A percentile compares a stretch with the other conserved stretches of the same genome.
Evolutionary conservation across 2,797 vertebrate species (phyloP).

Genomic region (Melanotaenia maccullochi): DNA sequence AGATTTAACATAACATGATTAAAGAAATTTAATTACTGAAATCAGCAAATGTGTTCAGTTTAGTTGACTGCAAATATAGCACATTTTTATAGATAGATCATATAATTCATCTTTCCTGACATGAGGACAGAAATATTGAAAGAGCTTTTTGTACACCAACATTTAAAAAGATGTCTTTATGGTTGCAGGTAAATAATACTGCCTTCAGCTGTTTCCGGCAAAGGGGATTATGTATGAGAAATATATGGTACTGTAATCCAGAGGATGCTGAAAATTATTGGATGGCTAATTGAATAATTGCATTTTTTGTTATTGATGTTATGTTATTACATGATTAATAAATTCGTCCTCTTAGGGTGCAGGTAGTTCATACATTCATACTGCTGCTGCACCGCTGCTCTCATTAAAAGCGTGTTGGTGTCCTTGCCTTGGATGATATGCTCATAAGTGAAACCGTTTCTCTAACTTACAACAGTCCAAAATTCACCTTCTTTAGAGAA

Average conservation of each 20-base stretch:
- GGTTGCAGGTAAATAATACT: slow-evolving; percentile 20
- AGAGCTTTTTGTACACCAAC: neutral
- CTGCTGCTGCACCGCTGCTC: slow-evolving; percentile 12
- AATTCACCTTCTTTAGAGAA: slow-evolving; percentile 11
- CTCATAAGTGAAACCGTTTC: slow-evolving; percentile 44
- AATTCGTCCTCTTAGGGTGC: slow-evolving; percentile 51
- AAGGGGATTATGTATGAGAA: slow-evolving; percentile 19
- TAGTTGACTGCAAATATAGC: slow-evolving; percentile 31
- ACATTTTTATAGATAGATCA: slow-evolving; percentile 5
- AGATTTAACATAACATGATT: slow-evolving; percentile 54
- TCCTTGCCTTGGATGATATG: slow-evolving; percentile 34
- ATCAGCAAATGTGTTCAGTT: slow-evolving; percentile 35
- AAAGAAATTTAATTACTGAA: slow-evolving; percentile 51
- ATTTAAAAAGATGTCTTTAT: slow-evolving; percentile 1
- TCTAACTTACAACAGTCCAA: slow-evolving; percentile 17
- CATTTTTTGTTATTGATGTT: neutral
- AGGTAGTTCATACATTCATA: slow-evolving; percentile 34
- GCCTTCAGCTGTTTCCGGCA: slow-evolving; percentile 10
- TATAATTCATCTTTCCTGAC: slow-evolving; percentile 14
- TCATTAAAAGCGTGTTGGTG: slow-evolving; percentile 28
- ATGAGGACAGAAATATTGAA: slow-evolving; percentile 5
- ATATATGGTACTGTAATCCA: neutral
- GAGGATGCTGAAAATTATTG: slow-evolving; percentile 17
- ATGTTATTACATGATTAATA: slow-evolving; percentile 30
- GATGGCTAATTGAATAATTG: neutral